These are phyloP conservation scores for Cantharis rustica DNA, from an alignment of 2,888 invertebrate genomes.

Conservation along the genomic window DNA sequence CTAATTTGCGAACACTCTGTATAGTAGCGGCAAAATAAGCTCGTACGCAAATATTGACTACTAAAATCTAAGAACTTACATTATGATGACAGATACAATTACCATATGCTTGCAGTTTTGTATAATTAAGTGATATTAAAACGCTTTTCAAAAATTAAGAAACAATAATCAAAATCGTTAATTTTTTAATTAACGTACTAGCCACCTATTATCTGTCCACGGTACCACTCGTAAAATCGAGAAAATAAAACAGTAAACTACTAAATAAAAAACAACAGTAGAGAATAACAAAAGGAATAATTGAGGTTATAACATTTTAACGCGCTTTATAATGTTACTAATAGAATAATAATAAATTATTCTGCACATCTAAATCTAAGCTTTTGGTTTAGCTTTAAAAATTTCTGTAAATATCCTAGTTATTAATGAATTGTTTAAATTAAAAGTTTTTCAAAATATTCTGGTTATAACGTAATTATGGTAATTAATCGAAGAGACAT, in stretches of 20 bases:
- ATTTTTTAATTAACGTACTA: not conserved
- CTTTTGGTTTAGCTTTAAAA: not conserved
- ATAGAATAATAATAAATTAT: not conserved
- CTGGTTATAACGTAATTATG: slow-evolving; percentile 36
- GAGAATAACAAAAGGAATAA: not conserved
- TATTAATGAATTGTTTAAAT: not conserved
- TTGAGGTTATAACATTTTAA: not conserved
- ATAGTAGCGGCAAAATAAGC: too few relatives aligned
- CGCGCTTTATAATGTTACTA: not conserved
- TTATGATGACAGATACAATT: too few relatives aligned
- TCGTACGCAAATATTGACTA: too few relatives aligned
- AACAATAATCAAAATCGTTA: too few relatives aligned
- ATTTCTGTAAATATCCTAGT: not conserved
- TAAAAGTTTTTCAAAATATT: not conserved
- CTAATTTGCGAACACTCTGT: too few relatives aligned
- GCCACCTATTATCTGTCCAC: not conserved
- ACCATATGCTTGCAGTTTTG: too few relatives aligned
- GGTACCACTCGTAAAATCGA: not conserved
- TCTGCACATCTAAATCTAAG: not conserved
- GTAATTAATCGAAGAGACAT: slow-evolving; percentile 52
- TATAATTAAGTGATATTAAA: too few relatives aligned
- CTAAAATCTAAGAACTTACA: too few relatives aligned
- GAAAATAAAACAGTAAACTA: not conserved
- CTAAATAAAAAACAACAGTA: not conserved
- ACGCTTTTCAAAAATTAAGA: too few relatives aligned